These are phyloP conservation scores for Andrena camellia DNA, from an alignment of 2,888 invertebrate species.

Conservation along the genomic window DNA sequence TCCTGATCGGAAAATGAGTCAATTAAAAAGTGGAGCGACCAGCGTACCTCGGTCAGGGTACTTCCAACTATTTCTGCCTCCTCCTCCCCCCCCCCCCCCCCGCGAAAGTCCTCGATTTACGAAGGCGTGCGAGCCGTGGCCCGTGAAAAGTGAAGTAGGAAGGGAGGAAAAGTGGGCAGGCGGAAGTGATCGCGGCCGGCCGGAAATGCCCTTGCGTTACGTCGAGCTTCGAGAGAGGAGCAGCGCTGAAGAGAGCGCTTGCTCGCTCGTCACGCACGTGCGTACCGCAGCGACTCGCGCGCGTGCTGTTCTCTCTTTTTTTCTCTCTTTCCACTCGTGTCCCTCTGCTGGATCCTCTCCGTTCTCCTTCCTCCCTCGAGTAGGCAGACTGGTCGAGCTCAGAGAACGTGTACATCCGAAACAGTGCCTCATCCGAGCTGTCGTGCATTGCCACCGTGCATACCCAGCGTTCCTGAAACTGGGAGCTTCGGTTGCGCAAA, in stretches of 20 bases:
- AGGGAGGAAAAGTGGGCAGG: slow-evolving; percentile 37
- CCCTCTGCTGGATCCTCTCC: neutral
- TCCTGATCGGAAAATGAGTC: no score
- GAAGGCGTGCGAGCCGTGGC: slow-evolving; percentile 32
- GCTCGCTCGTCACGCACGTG: slow-evolving; percentile 59
- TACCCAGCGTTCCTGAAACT: slow-evolving; percentile 41
- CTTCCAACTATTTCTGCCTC: slow-evolving; percentile 16
- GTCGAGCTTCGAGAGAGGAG: slow-evolving; percentile 53
- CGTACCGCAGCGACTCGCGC: slow-evolving; percentile 13
- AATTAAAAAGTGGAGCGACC: no score
- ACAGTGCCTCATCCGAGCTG: slow-evolving; percentile 42
- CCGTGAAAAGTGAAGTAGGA: neutral
- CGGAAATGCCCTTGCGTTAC: slow-evolving; percentile 72
- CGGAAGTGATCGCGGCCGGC: slow-evolving; percentile 62
- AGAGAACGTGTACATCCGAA: slow-evolving; percentile 13
- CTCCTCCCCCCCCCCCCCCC: no score
- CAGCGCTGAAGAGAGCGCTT: slow-evolving; percentile 12
- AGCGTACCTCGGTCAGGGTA: no score
- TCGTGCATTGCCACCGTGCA: slow-evolving; percentile 43
- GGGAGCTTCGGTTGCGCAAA: neutral
- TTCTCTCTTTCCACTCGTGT: neutral
- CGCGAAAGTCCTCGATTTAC: slow-evolving; percentile 31
- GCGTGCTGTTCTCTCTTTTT: slow-evolving; percentile 8
- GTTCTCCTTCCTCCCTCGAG: neutral
- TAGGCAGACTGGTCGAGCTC: neutral